Evolutionary conservation across 2,888 invertebrate genomes (phyloP).

Genomic region (Morpho helenor): DNA sequence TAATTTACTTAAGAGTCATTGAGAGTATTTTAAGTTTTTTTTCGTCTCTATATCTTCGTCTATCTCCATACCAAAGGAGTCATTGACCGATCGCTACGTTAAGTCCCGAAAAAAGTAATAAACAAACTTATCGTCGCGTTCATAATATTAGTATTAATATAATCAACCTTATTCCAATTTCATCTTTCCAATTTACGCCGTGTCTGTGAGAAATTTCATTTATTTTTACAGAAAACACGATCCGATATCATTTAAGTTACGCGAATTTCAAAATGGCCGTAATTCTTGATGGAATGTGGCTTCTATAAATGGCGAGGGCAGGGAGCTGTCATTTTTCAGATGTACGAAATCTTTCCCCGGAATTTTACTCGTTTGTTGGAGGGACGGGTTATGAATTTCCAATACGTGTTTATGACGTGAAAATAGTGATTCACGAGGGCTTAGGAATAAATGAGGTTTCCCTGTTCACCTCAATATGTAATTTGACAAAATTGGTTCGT

Average conservation of each 20-base stretch:
- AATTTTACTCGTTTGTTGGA: conserved; percentile 24
- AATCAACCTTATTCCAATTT: too few relatives aligned
- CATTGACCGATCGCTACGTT: too few relatives aligned
- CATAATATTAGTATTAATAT: too few relatives aligned
- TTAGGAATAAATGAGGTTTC: conserved; percentile 18
- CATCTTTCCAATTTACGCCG: too few relatives aligned
- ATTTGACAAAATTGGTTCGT: conserved; percentile 14
- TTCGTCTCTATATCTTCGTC: too few relatives aligned
- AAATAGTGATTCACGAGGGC: conserved; percentile 22
- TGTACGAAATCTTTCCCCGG: conserved; percentile 19
- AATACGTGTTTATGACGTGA: conserved; percentile 25
- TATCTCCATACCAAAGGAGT: too few relatives aligned
- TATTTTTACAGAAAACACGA: too few relatives aligned
- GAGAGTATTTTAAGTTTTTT: too few relatives aligned
- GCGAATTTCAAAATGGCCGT: conserved; percentile 5
- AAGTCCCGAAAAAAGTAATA: too few relatives aligned
- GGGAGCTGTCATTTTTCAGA: conserved; percentile 25
- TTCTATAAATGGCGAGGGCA: conserved; percentile 16
- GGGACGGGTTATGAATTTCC: conserved; percentile 26
- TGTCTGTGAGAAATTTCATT: too few relatives aligned
- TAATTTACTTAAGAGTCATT: too few relatives aligned
- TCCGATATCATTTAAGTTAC: neutral
- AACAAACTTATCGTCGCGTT: too few relatives aligned
- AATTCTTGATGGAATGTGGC: conserved; percentile 13
- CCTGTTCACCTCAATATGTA: conserved; percentile 12